Base-by-base conservation (phyloP, 2,888 invertebrate genomes). In the Drosophila mimica region DNA sequence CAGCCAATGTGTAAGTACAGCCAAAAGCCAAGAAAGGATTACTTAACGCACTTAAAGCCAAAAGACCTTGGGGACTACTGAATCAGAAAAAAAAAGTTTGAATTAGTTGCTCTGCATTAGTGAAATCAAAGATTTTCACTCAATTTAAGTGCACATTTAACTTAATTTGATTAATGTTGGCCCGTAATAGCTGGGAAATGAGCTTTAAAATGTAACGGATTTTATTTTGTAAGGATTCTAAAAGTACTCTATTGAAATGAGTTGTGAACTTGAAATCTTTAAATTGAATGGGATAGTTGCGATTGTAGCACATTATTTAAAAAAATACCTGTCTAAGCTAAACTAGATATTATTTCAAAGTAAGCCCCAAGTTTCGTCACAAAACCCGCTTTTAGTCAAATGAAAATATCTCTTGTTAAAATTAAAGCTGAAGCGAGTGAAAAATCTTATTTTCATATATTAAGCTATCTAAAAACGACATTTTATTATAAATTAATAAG, bases 11-110 rank as follows among this genome's bases (percentile, higher is more conserved):
- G 34, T 8, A 65, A 65, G 72, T 68, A 59, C 53, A 52, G 15
- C 30, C 53, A 64, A 61, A 40, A 30, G 28, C 46, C 34, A 59
- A 17, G 56, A 74, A 78, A 74, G 79, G 74, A 74, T 78, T 78
- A 54, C 63, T 57, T 49, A 62, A 56, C 34, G 34, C 36, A 54
- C 76, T 73, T 61, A 38, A 59, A 48, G 34, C 33, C 11, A 20
- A 13, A 28, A 9, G 25, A 28, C 46, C 52, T 60, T 49, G 25
- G 13, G 15, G 25, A 25, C 46, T 8, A 25, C 8, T 30, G 7
- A 38, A 30, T 4, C 11, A 8, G 0, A 53, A 53, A 57, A 40
- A 9, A 17, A 46, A 13, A n/a, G 1, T 30, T 28, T 0, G 11
- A 36, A 54, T 25, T 28, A 36, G 36, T 25, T 46, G 46, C 46